phyloP scores from a whole-genome alignment of 2,113 vertebrate species.

The Peromyscus maniculatus region DNA sequence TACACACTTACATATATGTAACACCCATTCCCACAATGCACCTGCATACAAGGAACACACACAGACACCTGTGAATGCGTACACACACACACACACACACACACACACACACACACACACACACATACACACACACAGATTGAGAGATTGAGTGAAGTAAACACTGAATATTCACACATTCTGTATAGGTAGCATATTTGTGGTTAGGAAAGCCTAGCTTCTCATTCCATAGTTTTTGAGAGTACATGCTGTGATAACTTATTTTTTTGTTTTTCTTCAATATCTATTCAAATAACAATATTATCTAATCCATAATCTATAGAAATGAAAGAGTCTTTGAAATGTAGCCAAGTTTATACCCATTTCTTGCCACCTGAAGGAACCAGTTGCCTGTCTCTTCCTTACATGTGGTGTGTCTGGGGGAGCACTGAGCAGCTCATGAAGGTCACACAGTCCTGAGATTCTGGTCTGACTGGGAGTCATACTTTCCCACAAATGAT shows the following conservation, averaged over 20 bases:
- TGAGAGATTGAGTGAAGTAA: neutral
- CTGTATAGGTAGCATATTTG: neutral
- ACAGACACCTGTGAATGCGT: neutral
- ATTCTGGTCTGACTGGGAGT: neutral
- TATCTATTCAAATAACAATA: neutral
- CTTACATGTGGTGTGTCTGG: neutral
- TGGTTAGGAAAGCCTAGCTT: slow-evolving; percentile 2
- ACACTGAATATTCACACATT: neutral
- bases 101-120: neutral
- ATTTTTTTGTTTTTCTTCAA: neutral
- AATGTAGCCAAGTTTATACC: neutral
- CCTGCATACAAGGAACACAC: neutral
- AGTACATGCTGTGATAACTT: neutral
- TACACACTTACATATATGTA: neutral
- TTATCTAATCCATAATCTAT: neutral
- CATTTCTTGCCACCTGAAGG: slow-evolving; percentile 1
- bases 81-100: neutral
- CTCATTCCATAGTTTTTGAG: neutral
- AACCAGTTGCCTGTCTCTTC: neutral
- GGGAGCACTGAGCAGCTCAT: neutral
- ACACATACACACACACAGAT: neutral
- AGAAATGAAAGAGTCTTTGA: slow-evolving; percentile 15
- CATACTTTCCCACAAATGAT: neutral
- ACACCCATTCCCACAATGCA: neutral
- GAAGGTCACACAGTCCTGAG: neutral